Base-by-base conservation (phyloP, 2,888 invertebrate genomes). In the Hyalella azteca region DNA sequence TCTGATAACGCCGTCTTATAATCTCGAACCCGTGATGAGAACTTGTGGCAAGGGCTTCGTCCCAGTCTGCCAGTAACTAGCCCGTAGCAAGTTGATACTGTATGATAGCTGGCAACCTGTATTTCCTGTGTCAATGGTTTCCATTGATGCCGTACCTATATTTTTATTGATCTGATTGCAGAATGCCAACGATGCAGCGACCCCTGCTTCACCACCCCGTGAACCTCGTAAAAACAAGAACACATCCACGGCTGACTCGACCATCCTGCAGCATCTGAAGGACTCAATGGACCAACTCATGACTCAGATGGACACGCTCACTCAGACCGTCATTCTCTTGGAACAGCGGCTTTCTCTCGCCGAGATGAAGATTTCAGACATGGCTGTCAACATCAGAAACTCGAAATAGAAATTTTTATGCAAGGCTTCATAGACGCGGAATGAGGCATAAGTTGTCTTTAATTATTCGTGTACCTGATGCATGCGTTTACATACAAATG, bases 241-340 rank as follows among this genome's bases (percentile, higher is more conserved):
- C 19, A 32, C 1, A 15, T 19, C 50, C 26, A 26, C 77, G 2
- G 22, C 50, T 3, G 50, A 77, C 29, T 49, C 77, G 13, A n/a
- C 48, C 9, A 48, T 50, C n/a, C 13, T 84, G 59, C 59, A 29
- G 29, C 75, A 78, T 13, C 76, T 85, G 13, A 83, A 81, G 54
- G 49, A 66, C 4, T 79, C 81, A 11, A 60, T 85, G 5, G 78
- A 79, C 89, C 90, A 88, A 59, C 89, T 91, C 85, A 89, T 89
- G 81, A 89, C 90, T 82, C 90, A 91, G 87, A 87, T 91, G 76
- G 90, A 90, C 87, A 90, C 90, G 19, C 87, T 91, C 13, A 90
- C 90, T 86, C 89, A 90, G 86, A 90, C 90, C 66, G 88, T 91
- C n/a, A 88, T 89, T 85, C 85, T 90, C 78, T 88, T 91, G 77